Percentiles rank a stretch among this genome's conserved stretches.
These are phyloP conservation scores for Sternarchorhynchus goeldii DNA, from an alignment of 2,797 vertebrate species.

Conservation along the genomic window DNA sequence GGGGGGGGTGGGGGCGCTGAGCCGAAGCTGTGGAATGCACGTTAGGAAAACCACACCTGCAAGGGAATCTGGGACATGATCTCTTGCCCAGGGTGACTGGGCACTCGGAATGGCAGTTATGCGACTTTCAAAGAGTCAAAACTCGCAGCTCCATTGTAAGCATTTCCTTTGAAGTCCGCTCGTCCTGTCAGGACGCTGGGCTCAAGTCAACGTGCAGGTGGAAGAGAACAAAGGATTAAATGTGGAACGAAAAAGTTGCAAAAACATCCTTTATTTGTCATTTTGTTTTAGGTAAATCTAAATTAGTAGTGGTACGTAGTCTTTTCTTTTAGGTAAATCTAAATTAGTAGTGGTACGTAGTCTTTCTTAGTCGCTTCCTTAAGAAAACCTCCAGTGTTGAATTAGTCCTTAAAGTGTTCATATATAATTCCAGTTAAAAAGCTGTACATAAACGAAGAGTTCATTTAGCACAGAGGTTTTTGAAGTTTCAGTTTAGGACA, in stretches of 20 bases:
- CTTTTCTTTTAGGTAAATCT: too few relatives aligned
- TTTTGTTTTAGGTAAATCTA: neutral
- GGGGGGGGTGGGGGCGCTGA: too few relatives aligned
- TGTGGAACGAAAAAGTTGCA: neutral
- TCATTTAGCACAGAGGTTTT: too few relatives aligned
- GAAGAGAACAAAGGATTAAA: neutral
- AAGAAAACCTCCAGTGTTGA: too few relatives aligned
- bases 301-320: neutral
- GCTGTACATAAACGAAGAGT: too few relatives aligned
- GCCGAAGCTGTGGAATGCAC: neutral
- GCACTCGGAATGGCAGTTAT: slow-evolving; percentile 39
- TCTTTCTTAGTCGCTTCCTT: neutral
- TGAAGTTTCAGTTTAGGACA: too few relatives aligned
- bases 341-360: neutral
- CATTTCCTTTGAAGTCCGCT: neutral
- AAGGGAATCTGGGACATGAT: slow-evolving; percentile 31
- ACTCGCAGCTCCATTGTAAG: slow-evolving; percentile 1
- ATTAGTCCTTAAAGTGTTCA: too few relatives aligned
- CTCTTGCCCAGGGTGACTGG: slow-evolving; percentile 22
- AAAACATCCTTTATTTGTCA: neutral
- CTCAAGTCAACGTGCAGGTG: neutral
- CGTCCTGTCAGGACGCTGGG: neutral
- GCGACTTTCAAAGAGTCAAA: slow-evolving; percentile 9
- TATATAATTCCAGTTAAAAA: too few relatives aligned
- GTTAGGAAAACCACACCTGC: slow-evolving; percentile 31